Base-by-base conservation (phyloP, 2,888 invertebrate genomes). In the Hydrotaea cyrtoneurina region DNA sequence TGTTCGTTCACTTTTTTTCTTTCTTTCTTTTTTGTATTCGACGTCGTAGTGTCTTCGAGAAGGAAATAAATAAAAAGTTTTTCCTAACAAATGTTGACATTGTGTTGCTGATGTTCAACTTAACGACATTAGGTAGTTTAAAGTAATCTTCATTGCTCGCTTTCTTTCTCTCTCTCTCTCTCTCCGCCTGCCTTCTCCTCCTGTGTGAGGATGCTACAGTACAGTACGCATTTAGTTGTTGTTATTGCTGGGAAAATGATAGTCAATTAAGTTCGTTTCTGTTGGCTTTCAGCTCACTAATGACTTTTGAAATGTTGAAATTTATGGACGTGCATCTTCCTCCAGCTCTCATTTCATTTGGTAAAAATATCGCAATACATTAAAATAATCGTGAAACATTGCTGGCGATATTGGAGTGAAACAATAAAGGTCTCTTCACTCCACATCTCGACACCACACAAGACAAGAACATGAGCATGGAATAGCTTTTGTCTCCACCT, bases 181-280 rank as follows among this genome's bases (percentile, higher is more conserved):
- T 10, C 0, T n/a, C 23, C 31, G 31, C 23, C 39, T 15, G 23
- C 10, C 7, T 21, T 57, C 55, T 5, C 5, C 26, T 57, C 8
- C 2, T 57, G 57, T 21, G 23, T 26, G 26, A 15, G 13, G 21
- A 26, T 59, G 26, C 55, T 36, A 0, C 8, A 0, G 43, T 31
- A 15, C 43, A 19, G 31, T 23, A 0, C 13, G 0, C 23, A 19
- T 19, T 59, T 59, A 23, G 11, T 55, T 19, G 55, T 55, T 19
- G 55, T 4, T 50, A 17, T 75, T 36, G n/a, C 53, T 21, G 15
- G 17, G 31, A 19, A 83, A 78, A 78, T 74, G 69, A 83, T 80
- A 80, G 77, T 80, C 80, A 80, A 83, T 83, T 83, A 83, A 69
- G 77, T 80, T 80, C 46, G 53, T 80, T 83, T 83, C 78, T 73